Conservation (phyloP, 2,113 vertebrate genomes). For the Phainopepla nitens region DNA sequence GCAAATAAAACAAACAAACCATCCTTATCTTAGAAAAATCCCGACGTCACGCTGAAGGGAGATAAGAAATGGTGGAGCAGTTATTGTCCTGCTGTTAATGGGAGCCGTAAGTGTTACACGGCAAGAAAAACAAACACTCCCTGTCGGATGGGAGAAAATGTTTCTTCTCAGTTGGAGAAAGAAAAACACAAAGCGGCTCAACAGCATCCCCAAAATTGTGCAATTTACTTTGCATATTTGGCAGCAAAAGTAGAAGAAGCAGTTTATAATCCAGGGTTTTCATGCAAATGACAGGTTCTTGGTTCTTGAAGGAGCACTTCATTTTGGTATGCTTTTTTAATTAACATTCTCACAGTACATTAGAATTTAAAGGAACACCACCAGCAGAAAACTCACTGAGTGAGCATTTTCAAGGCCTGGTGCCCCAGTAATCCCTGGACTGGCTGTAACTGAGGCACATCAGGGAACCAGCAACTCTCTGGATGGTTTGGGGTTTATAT, state of each 20-base stretch:
- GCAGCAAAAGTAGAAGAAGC: slow-evolving; percentile 61
- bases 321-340: slow-evolving; percentile 16
- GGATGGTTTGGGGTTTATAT: neutral
- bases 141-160: neutral
- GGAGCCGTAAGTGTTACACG: neutral
- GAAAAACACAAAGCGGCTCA: slow-evolving; percentile 19
- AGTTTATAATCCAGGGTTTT: slow-evolving; percentile 49
- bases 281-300: slow-evolving; percentile 52
- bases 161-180: slow-evolving; percentile 48
- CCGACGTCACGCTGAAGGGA: neutral
- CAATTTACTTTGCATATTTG: slow-evolving; percentile 62
- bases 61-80: neutral
- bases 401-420: neutral
- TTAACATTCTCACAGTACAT: neutral
- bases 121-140: slow-evolving; percentile 35
- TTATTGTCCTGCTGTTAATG: neutral
- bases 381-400: neutral
- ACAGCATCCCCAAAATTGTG: slow-evolving; percentile 52
- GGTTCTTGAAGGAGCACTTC: slow-evolving; percentile 11
- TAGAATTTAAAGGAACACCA: slow-evolving; percentile 26
- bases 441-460: neutral
- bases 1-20: neutral
- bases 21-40: neutral
- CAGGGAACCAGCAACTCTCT: neutral
- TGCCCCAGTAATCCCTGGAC: neutral